phyloP scores from a whole-genome alignment of 2,113 vertebrate species.

The Cepphus grylle region DNA sequence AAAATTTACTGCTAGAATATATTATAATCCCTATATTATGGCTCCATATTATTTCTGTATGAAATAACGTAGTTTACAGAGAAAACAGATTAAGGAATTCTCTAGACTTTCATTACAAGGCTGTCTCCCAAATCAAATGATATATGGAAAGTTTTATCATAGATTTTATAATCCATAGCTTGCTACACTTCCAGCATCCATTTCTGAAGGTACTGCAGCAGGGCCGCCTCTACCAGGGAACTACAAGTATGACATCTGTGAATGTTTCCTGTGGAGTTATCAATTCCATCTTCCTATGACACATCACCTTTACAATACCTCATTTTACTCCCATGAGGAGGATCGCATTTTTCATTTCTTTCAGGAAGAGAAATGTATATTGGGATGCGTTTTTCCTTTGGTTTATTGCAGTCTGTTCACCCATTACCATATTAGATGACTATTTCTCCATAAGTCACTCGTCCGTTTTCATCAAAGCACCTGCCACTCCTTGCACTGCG shows the following conservation, averaged over 20 bases:
- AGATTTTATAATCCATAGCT: neutral
- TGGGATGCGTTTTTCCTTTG: neutral
- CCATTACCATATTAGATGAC: neutral
- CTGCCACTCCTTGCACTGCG: rapidly evolving
- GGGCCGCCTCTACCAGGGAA: neutral
- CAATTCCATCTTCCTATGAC: neutral
- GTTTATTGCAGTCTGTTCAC: neutral
- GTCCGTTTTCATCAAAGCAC: neutral
- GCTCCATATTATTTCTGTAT: neutral
- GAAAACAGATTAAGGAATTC: neutral
- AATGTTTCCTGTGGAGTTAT: neutral
- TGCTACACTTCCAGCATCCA: neutral
- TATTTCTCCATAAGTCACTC: neutral
- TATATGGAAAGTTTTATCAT: neutral
- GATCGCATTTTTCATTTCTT: neutral
- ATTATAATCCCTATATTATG: neutral
- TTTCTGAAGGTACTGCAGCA: neutral
- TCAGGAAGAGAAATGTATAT: neutral
- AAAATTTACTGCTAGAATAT: neutral
- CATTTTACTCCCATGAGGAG: neutral
- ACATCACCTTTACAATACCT: neutral
- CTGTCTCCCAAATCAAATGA: neutral
- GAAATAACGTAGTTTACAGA: neutral
- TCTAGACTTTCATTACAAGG: neutral
- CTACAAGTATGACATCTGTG: neutral